Conservation (phyloP, 1,140 invertebrate species). For the Amyelois transitella region DNA sequence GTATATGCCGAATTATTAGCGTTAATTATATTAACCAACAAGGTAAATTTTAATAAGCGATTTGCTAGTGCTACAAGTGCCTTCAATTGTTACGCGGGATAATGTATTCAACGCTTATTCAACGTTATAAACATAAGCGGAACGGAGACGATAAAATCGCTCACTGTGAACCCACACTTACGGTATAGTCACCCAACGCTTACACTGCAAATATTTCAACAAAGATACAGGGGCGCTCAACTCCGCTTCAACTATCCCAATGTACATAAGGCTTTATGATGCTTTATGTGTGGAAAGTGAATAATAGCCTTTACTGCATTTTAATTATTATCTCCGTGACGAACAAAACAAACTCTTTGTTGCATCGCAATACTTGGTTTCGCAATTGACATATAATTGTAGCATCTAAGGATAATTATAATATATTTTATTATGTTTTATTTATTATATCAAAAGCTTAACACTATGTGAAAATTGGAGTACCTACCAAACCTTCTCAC, state of each 20-base stretch:
- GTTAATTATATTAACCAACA: too few relatives aligned
- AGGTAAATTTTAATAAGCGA: too few relatives aligned
- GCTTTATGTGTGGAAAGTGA: slow-evolving; percentile 29
- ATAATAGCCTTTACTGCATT: slow-evolving; percentile 21
- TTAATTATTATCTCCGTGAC: background rate
- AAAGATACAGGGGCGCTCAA: slow-evolving; percentile 68
- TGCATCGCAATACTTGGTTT: background rate
- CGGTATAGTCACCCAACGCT: slow-evolving; percentile 50
- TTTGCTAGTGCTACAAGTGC: too few relatives aligned
- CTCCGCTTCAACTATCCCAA: slow-evolving; percentile 54
- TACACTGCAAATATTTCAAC: slow-evolving; percentile 69
- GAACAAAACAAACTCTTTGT: background rate
- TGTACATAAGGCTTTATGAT: slow-evolving; percentile 48
- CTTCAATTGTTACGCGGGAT: too few relatives aligned
- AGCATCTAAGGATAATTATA: too few relatives aligned
- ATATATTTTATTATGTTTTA: too few relatives aligned
- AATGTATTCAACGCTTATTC: too few relatives aligned
- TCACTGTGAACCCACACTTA: slow-evolving; percentile 25
- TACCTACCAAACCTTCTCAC: too few relatives aligned
- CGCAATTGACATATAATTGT: background rate
- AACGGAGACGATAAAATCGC: background rate
- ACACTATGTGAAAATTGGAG: too few relatives aligned
- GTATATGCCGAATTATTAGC: too few relatives aligned
- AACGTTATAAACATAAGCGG: too few relatives aligned
- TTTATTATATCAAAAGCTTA: too few relatives aligned